Conservation (phyloP, 2,797 vertebrate species). For the Gallinago nigripennis region DNA sequence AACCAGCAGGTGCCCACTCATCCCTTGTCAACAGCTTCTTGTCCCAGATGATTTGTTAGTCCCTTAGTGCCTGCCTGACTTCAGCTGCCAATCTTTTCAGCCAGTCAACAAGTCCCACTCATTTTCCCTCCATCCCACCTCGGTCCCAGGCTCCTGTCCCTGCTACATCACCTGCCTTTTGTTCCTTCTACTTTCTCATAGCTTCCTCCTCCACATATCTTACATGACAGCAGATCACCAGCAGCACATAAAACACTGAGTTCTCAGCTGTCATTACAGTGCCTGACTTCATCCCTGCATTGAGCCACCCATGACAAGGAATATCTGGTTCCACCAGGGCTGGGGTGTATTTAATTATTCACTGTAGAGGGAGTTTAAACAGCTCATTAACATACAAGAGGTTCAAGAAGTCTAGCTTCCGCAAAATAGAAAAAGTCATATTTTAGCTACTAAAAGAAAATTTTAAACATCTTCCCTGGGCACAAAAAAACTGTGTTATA, state of each 20-base stretch:
- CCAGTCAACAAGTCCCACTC: slow-evolving; percentile 14
- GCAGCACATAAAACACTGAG: not conserved
- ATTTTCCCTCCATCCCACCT: not conserved
- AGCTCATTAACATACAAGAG: not conserved
- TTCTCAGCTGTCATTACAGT: slow-evolving; percentile 15
- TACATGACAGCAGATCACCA: not conserved
- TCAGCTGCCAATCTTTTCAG: not conserved
- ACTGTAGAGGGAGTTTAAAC: not conserved
- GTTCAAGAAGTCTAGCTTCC: not conserved
- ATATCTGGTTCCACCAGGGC: not conserved
- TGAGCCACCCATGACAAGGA: not conserved
- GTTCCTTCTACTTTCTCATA: not conserved
- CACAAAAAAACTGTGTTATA: not conserved
- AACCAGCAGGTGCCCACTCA: not conserved
- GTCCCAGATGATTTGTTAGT: not conserved
- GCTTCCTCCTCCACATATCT: not conserved
- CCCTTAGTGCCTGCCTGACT: not conserved
- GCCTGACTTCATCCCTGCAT: not conserved
- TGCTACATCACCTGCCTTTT: slow-evolving; percentile 28
- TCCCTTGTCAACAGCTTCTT: not conserved
- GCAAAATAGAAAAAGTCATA: not conserved
- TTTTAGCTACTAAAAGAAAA: not conserved
- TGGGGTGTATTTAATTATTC: not conserved
- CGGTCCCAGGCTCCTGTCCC: not conserved
- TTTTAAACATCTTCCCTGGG: not conserved